Conservation (phyloP, 2,113 vertebrate species). For the Patagioenas fasciata region DNA sequence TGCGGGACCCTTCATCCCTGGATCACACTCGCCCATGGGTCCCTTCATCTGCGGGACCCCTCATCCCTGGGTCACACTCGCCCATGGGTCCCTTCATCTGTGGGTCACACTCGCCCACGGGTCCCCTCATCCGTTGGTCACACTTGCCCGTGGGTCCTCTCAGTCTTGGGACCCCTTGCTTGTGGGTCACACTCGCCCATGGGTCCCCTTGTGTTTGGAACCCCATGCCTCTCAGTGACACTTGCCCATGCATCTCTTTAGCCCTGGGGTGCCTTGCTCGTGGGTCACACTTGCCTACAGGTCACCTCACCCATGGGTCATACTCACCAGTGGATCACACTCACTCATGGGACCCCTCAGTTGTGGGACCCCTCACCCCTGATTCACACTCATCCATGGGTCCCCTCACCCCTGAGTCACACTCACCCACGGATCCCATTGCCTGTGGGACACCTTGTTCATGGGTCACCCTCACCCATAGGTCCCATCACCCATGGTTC, state of each 20-base stretch:
- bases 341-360: neutral
- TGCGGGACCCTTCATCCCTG: no score
- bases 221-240: neutral
- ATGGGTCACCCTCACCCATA: fast-evolving
- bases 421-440: neutral
- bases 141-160: no score
- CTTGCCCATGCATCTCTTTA: neutral
- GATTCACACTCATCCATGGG: neutral
- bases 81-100: neutral
- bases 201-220: fast-evolving
- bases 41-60: no score
- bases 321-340: neutral
- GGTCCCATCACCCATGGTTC: neutral
- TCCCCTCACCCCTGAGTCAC: neutral
- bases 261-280: no score
- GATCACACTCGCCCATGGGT: neutral
- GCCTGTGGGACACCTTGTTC: fast-evolving
- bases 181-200: neutral
- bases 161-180: neutral
- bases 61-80: no score
- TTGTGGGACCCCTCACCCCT: neutral
- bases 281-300: neutral
- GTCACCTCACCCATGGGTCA: neutral
- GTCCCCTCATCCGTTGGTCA: no score
- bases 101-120: neutral